Evolutionary conservation across 35 echinoderm and acorn worm species (phyloP).

Genomic region (Heliocidaris erythrogramma): DNA sequence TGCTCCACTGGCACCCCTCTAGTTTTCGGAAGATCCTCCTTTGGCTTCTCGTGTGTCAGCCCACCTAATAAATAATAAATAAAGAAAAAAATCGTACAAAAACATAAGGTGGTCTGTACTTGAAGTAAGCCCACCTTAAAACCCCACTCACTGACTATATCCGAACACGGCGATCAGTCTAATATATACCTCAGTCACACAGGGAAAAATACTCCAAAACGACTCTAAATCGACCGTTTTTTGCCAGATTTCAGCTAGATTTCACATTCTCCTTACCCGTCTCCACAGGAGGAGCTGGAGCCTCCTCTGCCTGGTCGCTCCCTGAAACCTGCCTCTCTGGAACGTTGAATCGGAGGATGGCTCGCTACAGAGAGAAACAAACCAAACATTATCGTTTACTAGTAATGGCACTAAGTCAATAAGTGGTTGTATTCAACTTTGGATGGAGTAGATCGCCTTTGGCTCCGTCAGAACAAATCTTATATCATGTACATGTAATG

Average conservation of each 20-base stretch:
- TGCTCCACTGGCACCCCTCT: neutral
- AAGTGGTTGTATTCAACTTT: neutral
- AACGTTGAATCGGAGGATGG: constrained; percentile 66
- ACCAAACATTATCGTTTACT: neutral
- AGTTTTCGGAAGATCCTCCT: neutral
- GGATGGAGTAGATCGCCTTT: neutral
- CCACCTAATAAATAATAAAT: too few species aligned
- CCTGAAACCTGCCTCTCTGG: constrained; percentile 41
- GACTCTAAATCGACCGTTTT: too few species aligned
- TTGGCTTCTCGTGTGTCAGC: too few species aligned
- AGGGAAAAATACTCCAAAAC: too few species aligned
- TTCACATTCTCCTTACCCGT: neutral
- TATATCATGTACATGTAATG: too few species aligned
- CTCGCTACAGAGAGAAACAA: constrained; percentile 43
- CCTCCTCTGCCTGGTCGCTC: neutral
- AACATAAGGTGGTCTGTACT: too few species aligned
- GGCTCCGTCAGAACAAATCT: too few species aligned
- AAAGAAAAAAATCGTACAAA: too few species aligned
- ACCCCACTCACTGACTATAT: too few species aligned
- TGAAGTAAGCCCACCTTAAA: too few species aligned
- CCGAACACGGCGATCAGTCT: too few species aligned
- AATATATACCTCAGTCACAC: too few species aligned
- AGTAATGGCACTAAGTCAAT: neutral
- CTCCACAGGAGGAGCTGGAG: neutral
- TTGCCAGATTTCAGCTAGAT: neutral